A percentile compares a stretch with the other conserved stretches of the same genome.
Conservation (phyloP, 2,888 invertebrate genomes). For the Cyaniris semiargus region DNA sequence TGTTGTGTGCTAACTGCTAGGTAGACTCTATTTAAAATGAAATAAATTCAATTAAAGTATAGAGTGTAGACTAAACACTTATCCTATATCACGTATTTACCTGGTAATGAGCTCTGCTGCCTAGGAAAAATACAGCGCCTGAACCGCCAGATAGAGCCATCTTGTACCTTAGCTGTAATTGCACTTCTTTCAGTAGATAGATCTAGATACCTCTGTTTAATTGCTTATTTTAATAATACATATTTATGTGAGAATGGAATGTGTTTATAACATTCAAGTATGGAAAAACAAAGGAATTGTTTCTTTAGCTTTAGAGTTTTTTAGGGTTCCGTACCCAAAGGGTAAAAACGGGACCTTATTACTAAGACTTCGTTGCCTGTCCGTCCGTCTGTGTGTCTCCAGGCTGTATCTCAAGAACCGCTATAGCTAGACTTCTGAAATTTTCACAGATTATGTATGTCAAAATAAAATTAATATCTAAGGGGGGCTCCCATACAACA, state of each 20-base stretch:
- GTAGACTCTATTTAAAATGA: too few relatives aligned
- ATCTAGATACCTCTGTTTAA: not conserved
- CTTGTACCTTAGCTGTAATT: constrained; percentile 29
- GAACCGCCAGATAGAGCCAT: constrained; percentile 59
- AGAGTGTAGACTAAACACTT: too few relatives aligned
- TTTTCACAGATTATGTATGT: too few relatives aligned
- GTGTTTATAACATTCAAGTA: not conserved
- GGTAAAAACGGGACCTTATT: too few relatives aligned
- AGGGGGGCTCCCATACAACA: too few relatives aligned
- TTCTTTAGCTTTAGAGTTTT: not conserved
- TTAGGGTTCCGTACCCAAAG: too few relatives aligned
- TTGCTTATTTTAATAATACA: not conserved
- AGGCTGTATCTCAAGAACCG: too few relatives aligned
- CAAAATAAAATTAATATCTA: too few relatives aligned
- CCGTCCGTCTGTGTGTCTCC: too few relatives aligned
- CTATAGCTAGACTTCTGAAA: too few relatives aligned
- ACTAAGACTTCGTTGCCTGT: too few relatives aligned
- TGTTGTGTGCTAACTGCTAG: not conserved
- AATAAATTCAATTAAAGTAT: too few relatives aligned
- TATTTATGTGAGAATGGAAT: not conserved
- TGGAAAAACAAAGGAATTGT: not conserved
- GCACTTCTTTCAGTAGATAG: not conserved
- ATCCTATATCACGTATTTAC: constrained; percentile 43
- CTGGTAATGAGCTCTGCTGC: constrained; percentile 71
- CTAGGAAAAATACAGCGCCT: constrained; percentile 71